A percentile compares a stretch with the other conserved stretches of the same genome.
These are phyloP conservation scores for Rotaria socialis DNA, from an alignment of 2,888 invertebrate species.

Conservation along the genomic window DNA sequence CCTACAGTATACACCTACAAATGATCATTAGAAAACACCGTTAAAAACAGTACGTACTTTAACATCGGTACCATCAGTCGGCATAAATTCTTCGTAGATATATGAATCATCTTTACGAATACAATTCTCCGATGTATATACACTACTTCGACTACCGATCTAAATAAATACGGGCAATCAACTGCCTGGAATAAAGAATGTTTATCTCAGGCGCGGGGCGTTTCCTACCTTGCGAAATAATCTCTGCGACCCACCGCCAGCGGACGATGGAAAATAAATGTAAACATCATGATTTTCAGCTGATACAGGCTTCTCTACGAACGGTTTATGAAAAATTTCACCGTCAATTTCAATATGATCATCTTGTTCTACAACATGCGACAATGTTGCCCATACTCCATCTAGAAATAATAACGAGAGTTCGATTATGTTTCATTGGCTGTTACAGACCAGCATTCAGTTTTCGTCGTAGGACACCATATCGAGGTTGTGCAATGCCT, in stretches of 20 bases:
- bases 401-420: neutral
- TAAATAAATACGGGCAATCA: neutral
- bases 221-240: constrained; percentile 76
- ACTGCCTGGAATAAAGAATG: too few relatives aligned
- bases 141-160: constrained; percentile 94
- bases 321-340: constrained; percentile 85
- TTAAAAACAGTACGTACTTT: constrained; percentile 56
- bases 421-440: neutral
- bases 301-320: constrained; percentile 97
- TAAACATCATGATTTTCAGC: constrained; percentile 99
- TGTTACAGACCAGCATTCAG: constrained; percentile 34
- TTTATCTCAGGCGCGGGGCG: too few relatives aligned
- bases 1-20: constrained; percentile 92
- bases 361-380: constrained; percentile 70
- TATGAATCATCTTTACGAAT: constrained; percentile 94
- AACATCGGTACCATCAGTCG: constrained; percentile 85
- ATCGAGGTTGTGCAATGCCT: constrained; percentile 93
- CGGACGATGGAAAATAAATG: constrained; percentile 96
- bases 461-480: constrained; percentile 79
- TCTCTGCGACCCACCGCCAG: constrained; percentile 91
- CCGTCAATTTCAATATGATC: constrained; percentile 96
- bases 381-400: neutral
- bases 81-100: constrained; percentile 99
- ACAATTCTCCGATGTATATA: constrained; percentile 84
- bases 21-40: neutral